Percentiles rank a stretch among this genome's conserved stretches.
Conservation (phyloP, 2,113 vertebrate species). For the Callopanchax toddi region DNA sequence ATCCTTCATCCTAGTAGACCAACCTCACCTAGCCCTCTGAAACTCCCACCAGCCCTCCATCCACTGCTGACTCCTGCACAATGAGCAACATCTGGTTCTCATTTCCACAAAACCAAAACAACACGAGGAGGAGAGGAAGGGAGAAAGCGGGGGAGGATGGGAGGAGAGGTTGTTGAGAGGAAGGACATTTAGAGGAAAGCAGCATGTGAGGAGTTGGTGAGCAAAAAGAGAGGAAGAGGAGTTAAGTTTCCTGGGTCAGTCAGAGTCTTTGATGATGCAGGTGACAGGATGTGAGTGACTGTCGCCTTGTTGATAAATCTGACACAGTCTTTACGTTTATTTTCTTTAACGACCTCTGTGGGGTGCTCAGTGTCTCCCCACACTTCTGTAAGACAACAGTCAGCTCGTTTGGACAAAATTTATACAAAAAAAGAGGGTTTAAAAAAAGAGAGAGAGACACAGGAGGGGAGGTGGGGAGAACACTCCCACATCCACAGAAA, state of each 20-base stretch:
- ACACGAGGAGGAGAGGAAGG: constrained; percentile 58
- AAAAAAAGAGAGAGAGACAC: constrained; percentile 11
- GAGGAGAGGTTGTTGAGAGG: constrained; percentile 24
- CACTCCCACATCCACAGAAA: constrained; percentile 68
- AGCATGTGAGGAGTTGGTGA: constrained; percentile 36
- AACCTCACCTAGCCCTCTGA: constrained; percentile 31
- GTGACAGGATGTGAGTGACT: constrained; percentile 32
- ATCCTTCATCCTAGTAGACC: constrained; percentile 2
- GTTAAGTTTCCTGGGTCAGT: constrained; percentile 39
- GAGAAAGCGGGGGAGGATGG: constrained; percentile 19
- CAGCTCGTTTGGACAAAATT: constrained; percentile 56
- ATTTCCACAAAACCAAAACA: constrained; percentile 80
- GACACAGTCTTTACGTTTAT: not conserved
- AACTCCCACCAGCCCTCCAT: constrained; percentile 4
- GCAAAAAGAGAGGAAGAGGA: constrained; percentile 27
- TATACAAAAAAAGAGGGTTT: constrained; percentile 51
- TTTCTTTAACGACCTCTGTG: constrained; percentile 15
- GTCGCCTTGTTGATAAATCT: constrained; percentile 3
- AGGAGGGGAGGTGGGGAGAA: constrained; percentile 18
- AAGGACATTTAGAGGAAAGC: constrained; percentile 40
- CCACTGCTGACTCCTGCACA: constrained; percentile 69
- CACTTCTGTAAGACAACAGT: constrained; percentile 28
- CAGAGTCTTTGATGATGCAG: constrained; percentile 47
- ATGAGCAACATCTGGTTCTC: constrained; percentile 83
- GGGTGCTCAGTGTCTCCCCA: constrained; percentile 16